Percentiles rank a stretch among this genome's conserved stretches.
Conservation (phyloP, 2,797 vertebrate species). For the Chiroxiphia lanceolata region DNA sequence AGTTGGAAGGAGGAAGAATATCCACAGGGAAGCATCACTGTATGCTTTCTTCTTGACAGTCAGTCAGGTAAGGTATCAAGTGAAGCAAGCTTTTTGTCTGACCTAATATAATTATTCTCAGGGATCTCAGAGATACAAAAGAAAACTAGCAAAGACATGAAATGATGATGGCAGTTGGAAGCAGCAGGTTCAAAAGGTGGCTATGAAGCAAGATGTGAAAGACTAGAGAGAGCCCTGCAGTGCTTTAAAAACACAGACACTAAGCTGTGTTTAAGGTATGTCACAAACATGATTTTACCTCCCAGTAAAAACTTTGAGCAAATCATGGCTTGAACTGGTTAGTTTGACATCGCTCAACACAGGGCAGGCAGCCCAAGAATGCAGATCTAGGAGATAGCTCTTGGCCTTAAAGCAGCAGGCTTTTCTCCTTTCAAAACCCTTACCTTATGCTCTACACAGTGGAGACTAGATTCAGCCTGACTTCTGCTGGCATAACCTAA, state of each 20-base stretch:
- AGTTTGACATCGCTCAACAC: neutral
- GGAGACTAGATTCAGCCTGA: neutral
- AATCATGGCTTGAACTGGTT: constrained; percentile 20
- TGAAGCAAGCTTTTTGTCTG: neutral
- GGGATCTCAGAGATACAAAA: neutral
- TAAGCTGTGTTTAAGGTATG: neutral
- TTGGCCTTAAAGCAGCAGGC: constrained; percentile 36
- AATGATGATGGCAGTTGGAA: neutral
- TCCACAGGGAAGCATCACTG: neutral
- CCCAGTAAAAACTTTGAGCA: constrained; percentile 13
- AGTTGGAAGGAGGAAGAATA: neutral
- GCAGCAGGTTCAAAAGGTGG: neutral
- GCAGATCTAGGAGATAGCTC: constrained; percentile 35
- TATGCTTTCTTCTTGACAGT: neutral
- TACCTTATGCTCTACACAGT: neutral
- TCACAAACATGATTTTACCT: constrained; percentile 9
- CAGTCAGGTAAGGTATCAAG: neutral
- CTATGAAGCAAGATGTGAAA: neutral
- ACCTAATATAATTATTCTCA: neutral
- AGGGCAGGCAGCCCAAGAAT: constrained; percentile 20
- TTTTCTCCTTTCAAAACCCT: constrained; percentile 35
- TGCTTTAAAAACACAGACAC: neutral
- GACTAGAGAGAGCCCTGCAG: neutral
- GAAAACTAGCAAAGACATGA: neutral
- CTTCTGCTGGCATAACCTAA: neutral